Evolutionary conservation across 2,888 invertebrate genomes (phyloP), one percentile per base, ranked within the genome.

Genomic region (Cremastinae sp.): DNA sequence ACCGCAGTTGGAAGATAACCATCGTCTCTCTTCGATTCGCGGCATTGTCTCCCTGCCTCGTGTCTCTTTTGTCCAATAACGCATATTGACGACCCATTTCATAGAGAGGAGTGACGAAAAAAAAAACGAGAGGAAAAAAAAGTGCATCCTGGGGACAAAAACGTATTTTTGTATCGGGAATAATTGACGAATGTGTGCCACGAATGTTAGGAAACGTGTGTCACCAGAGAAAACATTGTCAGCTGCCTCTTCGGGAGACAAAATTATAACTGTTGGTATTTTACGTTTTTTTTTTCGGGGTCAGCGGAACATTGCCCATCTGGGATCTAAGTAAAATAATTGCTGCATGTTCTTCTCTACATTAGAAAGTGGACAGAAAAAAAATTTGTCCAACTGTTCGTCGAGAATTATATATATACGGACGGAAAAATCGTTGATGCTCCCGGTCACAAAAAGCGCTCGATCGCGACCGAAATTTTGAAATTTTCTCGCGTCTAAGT

Each of bases 1-100:
- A 71, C 70, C 70, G 62, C 70, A 71, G 54, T 54, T 53, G 34
- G 34, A 43, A 54, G 70, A 71, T 54, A 36, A 36, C 45, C 45
- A 53, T 54, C 70, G 47, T 53, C 22, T 62, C 34, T 34, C 18
- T 12, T 12, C 65, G 43, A 66, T 54, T 41, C 41, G n/a, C 28
- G 43, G 54, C 34, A 66, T 66, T 73, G 41, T 72, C 36, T 51
- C 20, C 65, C n/a, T 34, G 53, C 51, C 41, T 47, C 38, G 49
- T 54, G 41, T 61, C 38, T 10, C 43, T 20, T 64, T 70, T 75
- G 61, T 66, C 58, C 18, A 41, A 16, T 54, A 34, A 47, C 5
- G 10, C 34, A 61, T n/a, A n/a, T 62, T 53, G 53, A 69, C 51
- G 49, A 51, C 51, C 28, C 10, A 41, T 59, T 38, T 49, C 14